phyloP scores from a whole-genome alignment of 64 coral and sea anemone species.

The Stylophora pistillata region DNA sequence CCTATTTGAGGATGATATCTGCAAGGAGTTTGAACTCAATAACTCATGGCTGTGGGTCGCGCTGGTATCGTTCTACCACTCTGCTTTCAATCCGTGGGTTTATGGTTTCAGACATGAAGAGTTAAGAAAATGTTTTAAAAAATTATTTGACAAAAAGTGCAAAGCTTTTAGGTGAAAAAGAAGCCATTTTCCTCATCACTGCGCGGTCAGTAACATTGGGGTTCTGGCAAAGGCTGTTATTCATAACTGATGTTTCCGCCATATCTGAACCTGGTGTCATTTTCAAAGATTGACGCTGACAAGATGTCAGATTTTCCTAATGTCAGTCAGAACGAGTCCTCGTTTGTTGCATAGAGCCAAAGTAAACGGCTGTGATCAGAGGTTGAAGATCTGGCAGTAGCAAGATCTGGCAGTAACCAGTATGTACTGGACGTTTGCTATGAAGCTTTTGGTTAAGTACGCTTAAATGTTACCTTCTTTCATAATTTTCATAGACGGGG shows the following conservation, averaged over 20 bases:
- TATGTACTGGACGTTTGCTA: too few relatives aligned
- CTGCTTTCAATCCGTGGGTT: slow-evolving; percentile 8
- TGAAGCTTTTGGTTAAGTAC: too few relatives aligned
- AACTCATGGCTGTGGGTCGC: slow-evolving; percentile 1
- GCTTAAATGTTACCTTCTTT: too few relatives aligned
- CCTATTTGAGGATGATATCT: neutral
- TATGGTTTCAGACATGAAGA: neutral
- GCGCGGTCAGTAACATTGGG: neutral
- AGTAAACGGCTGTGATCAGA: too few relatives aligned
- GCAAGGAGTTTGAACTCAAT: slow-evolving; percentile 11
- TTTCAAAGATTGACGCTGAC: neutral
- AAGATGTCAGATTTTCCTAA: neutral
- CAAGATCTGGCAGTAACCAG: too few relatives aligned
- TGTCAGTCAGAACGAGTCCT: neutral
- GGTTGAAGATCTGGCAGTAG: too few relatives aligned
- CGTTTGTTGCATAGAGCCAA: neutral
- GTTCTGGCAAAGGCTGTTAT: neutral
- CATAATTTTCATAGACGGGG: too few relatives aligned
- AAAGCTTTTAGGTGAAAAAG: neutral
- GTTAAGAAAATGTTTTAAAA: slow-evolving; percentile 10
- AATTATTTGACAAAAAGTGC: neutral
- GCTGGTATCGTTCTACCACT: neutral
- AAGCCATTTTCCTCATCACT: too few relatives aligned
- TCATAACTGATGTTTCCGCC: neutral
- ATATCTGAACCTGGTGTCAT: neutral